Evolutionary conservation across 2,113 vertebrate genomes (phyloP).

Genomic region (Saguinus imperator): DNA sequence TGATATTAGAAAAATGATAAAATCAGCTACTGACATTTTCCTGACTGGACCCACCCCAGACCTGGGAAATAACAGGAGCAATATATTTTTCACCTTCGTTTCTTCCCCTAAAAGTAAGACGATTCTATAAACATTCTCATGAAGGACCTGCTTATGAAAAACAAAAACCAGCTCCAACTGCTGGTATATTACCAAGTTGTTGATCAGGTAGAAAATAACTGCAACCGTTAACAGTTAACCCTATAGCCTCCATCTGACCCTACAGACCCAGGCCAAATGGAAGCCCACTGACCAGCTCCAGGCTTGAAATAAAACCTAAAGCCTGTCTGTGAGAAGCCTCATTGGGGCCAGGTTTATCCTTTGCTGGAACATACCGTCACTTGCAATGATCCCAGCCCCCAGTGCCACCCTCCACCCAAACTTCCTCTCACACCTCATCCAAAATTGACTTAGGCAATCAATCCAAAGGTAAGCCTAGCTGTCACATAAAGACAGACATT

Average conservation of each 20-base stretch:
- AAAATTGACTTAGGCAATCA: conserved; percentile 26
- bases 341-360: not conserved
- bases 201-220: not conserved
- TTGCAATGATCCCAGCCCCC: not conserved
- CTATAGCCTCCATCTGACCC: not conserved
- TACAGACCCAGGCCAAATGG: not conserved
- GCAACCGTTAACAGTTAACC: not conserved
- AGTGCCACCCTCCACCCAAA: not conserved
- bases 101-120: not conserved
- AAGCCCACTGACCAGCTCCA: not conserved
- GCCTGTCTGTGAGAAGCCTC: too few species aligned
- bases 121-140: not conserved
- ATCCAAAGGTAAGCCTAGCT: not conserved
- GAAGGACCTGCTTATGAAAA: not conserved
- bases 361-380: not conserved
- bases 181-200: not conserved
- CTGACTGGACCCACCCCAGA: not conserved
- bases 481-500: not conserved
- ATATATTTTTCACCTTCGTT: not conserved
- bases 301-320: not conserved
- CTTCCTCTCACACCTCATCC: conserved; percentile 3
- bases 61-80: not conserved
- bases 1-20: accelerated
- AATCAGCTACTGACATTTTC: not conserved
- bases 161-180: not conserved